Percentiles rank a stretch among this genome's conserved stretches.
These are phyloP conservation scores for Chymomyza amoena DNA, from an alignment of 2,888 invertebrate genomes.

Conservation along the genomic window DNA sequence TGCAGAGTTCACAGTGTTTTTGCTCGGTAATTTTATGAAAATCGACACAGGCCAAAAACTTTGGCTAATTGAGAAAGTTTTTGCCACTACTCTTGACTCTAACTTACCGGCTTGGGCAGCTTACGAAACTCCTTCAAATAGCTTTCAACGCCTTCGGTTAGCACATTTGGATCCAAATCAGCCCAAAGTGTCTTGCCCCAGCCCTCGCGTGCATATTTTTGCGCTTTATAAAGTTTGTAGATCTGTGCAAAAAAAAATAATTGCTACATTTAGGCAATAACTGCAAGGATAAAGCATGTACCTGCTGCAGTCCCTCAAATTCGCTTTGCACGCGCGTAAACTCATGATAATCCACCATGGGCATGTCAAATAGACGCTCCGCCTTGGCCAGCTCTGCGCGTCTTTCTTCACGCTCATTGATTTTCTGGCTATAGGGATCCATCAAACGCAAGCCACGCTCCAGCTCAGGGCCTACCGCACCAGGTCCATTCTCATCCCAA, in stretches of 20 bases:
- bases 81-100: constrained; percentile 10
- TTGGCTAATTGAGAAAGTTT: constrained; percentile 66
- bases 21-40: constrained; percentile 57
- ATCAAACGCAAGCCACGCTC: constrained; percentile 86
- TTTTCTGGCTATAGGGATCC: constrained; percentile 81
- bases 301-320: constrained; percentile 83
- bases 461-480: constrained; percentile 85
- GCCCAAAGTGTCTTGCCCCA: constrained; percentile 95
- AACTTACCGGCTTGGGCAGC: constrained; percentile 83
- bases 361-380: constrained; percentile 92
- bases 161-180: constrained; percentile 89
- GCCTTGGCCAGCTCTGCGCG: constrained; percentile 83
- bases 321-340: constrained; percentile 84
- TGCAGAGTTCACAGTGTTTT: constrained; percentile 33
- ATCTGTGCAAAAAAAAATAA: constrained; percentile 75
- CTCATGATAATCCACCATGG: constrained; percentile 89
- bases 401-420: constrained; percentile 84
- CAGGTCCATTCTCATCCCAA: constrained; percentile 89
- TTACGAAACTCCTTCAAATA: constrained; percentile 89
- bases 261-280: background rate
- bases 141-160: constrained; percentile 92
- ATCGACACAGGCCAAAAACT: constrained; percentile 53
- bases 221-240: constrained; percentile 88
- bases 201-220: constrained; percentile 86
- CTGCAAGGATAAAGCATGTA: constrained; percentile 29